Evolutionary conservation across 2,888 invertebrate genomes (phyloP).

Genomic region (Dendrolimus houi): DNA sequence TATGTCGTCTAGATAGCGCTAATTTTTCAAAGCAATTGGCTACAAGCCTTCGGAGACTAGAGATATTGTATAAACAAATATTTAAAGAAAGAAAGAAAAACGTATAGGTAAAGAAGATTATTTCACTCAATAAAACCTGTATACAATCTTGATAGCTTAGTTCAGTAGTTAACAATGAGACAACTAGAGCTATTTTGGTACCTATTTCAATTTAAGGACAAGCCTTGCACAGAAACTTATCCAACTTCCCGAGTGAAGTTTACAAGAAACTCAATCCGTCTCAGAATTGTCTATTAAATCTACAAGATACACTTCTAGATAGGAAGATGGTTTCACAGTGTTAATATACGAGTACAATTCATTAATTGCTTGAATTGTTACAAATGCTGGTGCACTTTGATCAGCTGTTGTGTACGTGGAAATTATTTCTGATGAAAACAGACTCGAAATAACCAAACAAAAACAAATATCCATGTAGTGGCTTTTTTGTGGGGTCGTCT

Average conservation of each 20-base stretch:
- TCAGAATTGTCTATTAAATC: conserved; percentile 66
- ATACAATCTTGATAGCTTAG: conserved; percentile 26
- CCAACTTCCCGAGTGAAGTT: conserved; percentile 51
- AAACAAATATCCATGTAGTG: too few species aligned
- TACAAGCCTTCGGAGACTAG: too few species aligned
- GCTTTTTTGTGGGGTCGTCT: too few species aligned
- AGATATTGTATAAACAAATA: too few species aligned
- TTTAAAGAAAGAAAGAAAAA: too few species aligned
- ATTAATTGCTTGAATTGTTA: conserved; percentile 23
- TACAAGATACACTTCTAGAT: conserved; percentile 52
- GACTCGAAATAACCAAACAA: too few species aligned
- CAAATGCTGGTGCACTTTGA: too few species aligned
- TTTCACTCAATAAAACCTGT: conserved; percentile 8
- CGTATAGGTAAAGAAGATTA: too few species aligned
- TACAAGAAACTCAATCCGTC: conserved; percentile 62
- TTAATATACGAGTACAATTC: conserved; percentile 22
- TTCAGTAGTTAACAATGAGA: conserved; percentile 52
- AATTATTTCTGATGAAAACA: too few species aligned
- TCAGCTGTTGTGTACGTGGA: too few species aligned
- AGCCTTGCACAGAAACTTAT: conserved; percentile 58
- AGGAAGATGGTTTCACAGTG: conserved; percentile 39
- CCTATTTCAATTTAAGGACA: conserved; percentile 69
- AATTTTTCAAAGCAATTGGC: too few species aligned
- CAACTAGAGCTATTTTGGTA: conserved; percentile 56
- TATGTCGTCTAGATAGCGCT: too few species aligned